Base-by-base conservation (phyloP, 1,140 invertebrate species). In the Drosophila santomea region DNA sequence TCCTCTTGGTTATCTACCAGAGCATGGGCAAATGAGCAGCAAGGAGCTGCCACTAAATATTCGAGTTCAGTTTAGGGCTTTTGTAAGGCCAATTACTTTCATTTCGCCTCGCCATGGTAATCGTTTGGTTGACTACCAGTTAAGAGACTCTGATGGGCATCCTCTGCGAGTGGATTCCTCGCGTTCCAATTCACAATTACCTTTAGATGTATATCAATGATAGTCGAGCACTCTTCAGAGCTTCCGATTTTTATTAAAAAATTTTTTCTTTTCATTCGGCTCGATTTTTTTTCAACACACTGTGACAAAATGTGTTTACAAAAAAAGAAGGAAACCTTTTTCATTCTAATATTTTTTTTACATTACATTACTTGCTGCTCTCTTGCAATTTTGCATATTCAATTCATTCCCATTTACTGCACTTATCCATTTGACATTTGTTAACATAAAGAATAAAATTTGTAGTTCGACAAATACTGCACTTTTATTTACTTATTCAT, bases 211-310 rank as follows among this genome's bases (percentile, higher is more conserved):
- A 74, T 51, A 64, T 51, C 36, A 36, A 67, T 64, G 28, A 67
- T 50, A 41, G 43, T 48, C 28, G 51, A 74, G 54, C 44, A 47
- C 43, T 61, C 38, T 54, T 48, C 61, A 61, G 45, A 69, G 11
- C 4, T 15, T 79, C 39, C 48, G 57, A 36, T 56, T 76, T 83
- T 67, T 83, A 80, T 67, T 50, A 67, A 73, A 45, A 47, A 76
- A 60, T 69, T 67, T 66, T 67, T 66, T 45, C 51, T 32, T 38
- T 58, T 68, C 14, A 43, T 32, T 47, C 20, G 23, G 7, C 8
- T 15, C 10, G 15, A 55, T 23, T 52, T 52, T 36, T 36, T 36
- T 52, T 4, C 15, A 5, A 8, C 12, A 23, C 3, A n/a, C 52
- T 54, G 5, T 17, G 48, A 5, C 2, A 41, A 23, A 28, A 41